Evolutionary conservation across 2,113 vertebrate genomes (phyloP), one percentile per base, ranked within the genome.

Genomic region (Chionis minor): DNA sequence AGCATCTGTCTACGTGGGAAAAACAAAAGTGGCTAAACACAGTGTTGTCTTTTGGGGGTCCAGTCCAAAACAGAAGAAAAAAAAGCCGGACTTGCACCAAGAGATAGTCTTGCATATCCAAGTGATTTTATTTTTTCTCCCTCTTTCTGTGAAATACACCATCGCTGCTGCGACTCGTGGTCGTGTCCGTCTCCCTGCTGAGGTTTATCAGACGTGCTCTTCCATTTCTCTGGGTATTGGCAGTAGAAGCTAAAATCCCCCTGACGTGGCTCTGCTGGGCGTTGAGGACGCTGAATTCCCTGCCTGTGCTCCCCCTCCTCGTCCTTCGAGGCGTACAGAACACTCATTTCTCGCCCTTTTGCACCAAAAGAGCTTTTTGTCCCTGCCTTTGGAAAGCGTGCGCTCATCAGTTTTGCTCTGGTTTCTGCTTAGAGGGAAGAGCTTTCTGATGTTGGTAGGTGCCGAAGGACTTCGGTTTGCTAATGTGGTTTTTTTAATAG

Each of bases 141-240:
- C 38, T 38, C 9, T 15, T n/a, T 17, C 32, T 32, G n/a, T 32
- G 49, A 45, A 23, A 35, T 4, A 26, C 14, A 1, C 2, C 33
- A 15, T 19, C 22, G 11, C 21, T 0, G 2, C 35, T 32, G 52
- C 0, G 0, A 12, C 49, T 40, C 3, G 1, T 2, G 4, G 52
- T 24, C 0, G 2, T 69, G 38, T 62, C 62, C 32, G 3, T 59
- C 32, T 51, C 58, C 51, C 47, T 20, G 45, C n/a, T n/a, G n/a
- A n/a, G n/a, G 32, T 56, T 12, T 20, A 6, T 17, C 28, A n/a
- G n/a, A 14, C 9, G 5, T 0, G 14, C 14, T 15, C 45, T n/a
- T 26, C 18, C 6, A 3, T 40, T 22, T 14, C 40, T 15, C 54
- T 28, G 61, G n/a, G 18, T 12, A 16, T 59, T 2, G 1, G 28